Base-by-base conservation (phyloP, 2,888 invertebrate genomes). In the Chouioia cunea region DNA sequence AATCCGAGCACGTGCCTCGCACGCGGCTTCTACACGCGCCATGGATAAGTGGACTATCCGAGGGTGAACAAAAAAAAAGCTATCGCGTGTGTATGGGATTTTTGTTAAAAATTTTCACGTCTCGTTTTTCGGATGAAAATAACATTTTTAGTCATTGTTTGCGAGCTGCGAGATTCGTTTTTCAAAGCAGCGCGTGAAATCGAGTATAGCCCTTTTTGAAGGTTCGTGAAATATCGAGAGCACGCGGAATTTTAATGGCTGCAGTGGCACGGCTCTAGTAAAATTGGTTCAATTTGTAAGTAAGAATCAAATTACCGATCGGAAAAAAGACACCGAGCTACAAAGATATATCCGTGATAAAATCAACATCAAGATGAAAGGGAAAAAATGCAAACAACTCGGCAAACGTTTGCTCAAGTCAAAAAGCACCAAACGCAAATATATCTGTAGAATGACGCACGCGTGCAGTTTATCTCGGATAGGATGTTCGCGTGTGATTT, bases 1-100 rank as follows among this genome's bases (percentile, higher is more conserved):
- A 74, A 77, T 76, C 74, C 70, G 69, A 62, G 75, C 70, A 64
- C 70, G 64, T 53, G 69, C 47, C 43, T 27, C 46, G 16, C 65
- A 36, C 18, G 73, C 60, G 71, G 8, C 46, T 48, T 58, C 4
- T 63, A 67, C 68, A 60, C 64, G 72, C 71, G 76, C 66, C 73
- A 63, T 60, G 73, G 57, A 53, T 50, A 70, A 73, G 18, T 59
- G 14, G 18, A 36, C 22, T 65, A 14, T 54, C 54, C 48, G 48
- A 56, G 62, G 43, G 47, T 46, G 47, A 52, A 6, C 4, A 36
- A 36, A 36, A 36, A 36, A 36, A 36, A 36, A 8, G 2, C 6
- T 36, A 36, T 36, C 36, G 10, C 36, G 36, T 36, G 48, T 4
- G 27, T n/a, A n/a, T 50, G 43, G 15, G 48, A n/a, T 52, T 64